Percentiles rank a stretch among this genome's conserved stretches.
Evolutionary conservation across 1,140 invertebrate genomes (phyloP).

Genomic region (Dinothrombium tinctorium): DNA sequence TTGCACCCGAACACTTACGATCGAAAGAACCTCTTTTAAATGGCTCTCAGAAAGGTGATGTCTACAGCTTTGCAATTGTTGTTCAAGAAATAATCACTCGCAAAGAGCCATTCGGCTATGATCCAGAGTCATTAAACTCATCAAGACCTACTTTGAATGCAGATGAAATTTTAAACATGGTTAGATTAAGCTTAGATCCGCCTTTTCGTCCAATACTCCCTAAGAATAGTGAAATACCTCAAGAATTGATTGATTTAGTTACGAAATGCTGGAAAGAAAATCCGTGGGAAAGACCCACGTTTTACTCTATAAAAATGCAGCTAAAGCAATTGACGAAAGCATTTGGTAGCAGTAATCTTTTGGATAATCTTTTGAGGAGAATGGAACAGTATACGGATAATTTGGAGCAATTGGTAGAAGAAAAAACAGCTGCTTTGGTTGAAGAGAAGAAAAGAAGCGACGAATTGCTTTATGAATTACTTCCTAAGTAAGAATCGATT

Average conservation of each 20-base stretch:
- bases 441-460: conserved; percentile 94
- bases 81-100: conserved; percentile 59
- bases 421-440: conserved; percentile 78
- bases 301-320: conserved; percentile 39
- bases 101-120: conserved; percentile 61
- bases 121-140: too few species aligned
- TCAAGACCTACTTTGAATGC: conserved; percentile 35
- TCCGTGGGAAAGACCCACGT: conserved; percentile 49
- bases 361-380: conserved; percentile 78
- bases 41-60: conserved; percentile 50
- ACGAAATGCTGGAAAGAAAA: conserved; percentile 50
- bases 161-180: conserved; percentile 34
- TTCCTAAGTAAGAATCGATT: too few species aligned
- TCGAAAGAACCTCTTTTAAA: conserved; percentile 22
- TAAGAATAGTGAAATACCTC: conserved; percentile 24
- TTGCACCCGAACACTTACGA: conserved; percentile 57
- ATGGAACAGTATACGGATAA: conserved; percentile 98
- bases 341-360: conserved; percentile 36
- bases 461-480: conserved; percentile 72
- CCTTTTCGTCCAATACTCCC: conserved; percentile 46
- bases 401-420: conserved; percentile 76
- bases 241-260: conserved; percentile 15
- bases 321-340: conserved; percentile 10
- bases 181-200: conserved; percentile 23
- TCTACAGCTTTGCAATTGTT: conserved; percentile 67